Conservation (phyloP, 1,140 invertebrate genomes). For the Polypedilum pembai region DNA sequence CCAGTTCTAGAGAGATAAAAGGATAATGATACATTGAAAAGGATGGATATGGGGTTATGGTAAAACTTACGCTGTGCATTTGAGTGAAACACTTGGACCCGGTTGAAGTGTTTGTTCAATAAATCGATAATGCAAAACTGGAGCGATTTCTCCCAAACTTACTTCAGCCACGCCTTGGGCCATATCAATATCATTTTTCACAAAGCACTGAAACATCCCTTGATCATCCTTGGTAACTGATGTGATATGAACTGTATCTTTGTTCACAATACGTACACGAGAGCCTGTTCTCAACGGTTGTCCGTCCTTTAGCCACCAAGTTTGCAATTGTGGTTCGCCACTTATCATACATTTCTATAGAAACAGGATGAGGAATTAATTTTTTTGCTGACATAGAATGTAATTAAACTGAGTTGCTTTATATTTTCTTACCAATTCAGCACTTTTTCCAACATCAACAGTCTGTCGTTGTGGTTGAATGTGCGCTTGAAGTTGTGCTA, state of each 20-base stretch:
- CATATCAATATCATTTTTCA: constrained; percentile 59
- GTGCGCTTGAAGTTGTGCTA: constrained; percentile 46
- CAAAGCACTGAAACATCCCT: constrained; percentile 80
- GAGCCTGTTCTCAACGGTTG: constrained; percentile 52
- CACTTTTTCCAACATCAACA: constrained; percentile 49
- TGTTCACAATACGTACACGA: constrained; percentile 46
- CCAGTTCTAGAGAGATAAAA: constrained; percentile 47
- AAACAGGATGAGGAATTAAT: not conserved
- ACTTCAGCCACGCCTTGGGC: constrained; percentile 65
- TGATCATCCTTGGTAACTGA: constrained; percentile 63
- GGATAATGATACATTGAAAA: not conserved
- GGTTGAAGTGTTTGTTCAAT: constrained; percentile 75
- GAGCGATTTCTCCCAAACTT: constrained; percentile 67
- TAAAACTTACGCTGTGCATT: constrained; percentile 57
- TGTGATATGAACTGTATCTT: constrained; percentile 53
- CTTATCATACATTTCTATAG: constrained; percentile 58
- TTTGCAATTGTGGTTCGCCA: constrained; percentile 61
- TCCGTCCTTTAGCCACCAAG: constrained; percentile 68
- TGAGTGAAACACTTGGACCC: constrained; percentile 69
- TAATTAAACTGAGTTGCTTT: constrained; percentile 1
- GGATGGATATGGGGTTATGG: no score
- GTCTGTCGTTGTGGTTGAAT: constrained; percentile 49
- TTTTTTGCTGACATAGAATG: constrained; percentile 26
- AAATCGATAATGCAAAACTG: constrained; percentile 69
- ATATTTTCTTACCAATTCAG: constrained; percentile 47